Evolutionary conservation across 2,888 invertebrate species (phyloP).

Genomic region (Drosophila mulleri): DNA sequence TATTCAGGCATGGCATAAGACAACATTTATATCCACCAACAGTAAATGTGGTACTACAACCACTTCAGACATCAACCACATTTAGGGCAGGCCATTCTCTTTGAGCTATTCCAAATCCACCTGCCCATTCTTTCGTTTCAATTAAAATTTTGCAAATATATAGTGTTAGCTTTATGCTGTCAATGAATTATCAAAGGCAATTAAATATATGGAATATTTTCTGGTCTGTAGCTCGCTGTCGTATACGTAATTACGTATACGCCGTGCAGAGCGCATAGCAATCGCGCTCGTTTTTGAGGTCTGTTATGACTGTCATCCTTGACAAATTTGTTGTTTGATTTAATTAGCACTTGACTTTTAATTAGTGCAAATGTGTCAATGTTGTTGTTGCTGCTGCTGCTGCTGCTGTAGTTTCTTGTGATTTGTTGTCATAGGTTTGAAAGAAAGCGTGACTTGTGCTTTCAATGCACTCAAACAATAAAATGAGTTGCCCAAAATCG

Average conservation of each 20-base stretch:
- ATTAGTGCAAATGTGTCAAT: slow-evolving; percentile 66
- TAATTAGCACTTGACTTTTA: slow-evolving; percentile 68
- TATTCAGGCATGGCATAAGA: background rate
- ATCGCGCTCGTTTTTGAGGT: slow-evolving; percentile 7
- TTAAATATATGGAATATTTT: slow-evolving; percentile 11
- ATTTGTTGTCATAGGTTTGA: slow-evolving; percentile 33
- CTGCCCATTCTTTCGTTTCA: background rate
- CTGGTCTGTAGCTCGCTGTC: slow-evolving; percentile 15
- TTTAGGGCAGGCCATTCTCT: too few species aligned
- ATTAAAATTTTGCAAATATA: background rate
- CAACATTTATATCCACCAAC: too few species aligned
- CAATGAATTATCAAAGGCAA: slow-evolving; percentile 5
- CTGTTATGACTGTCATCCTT: slow-evolving; percentile 52
- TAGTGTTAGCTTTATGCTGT: background rate
- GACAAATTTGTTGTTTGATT: slow-evolving; percentile 54
- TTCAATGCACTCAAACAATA: slow-evolving; percentile 51
- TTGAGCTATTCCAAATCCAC: background rate
- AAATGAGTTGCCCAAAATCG: slow-evolving; percentile 31
- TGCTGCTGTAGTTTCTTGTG: background rate
- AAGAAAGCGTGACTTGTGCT: slow-evolving; percentile 73
- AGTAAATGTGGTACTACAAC: background rate
- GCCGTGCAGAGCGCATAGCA: slow-evolving; percentile 3
- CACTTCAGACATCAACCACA: background rate
- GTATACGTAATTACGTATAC: slow-evolving; percentile 10
- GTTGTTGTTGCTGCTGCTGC: slow-evolving; percentile 10